Conservation (phyloP, 1,140 invertebrate genomes). For the Drosophila arizonae region DNA sequence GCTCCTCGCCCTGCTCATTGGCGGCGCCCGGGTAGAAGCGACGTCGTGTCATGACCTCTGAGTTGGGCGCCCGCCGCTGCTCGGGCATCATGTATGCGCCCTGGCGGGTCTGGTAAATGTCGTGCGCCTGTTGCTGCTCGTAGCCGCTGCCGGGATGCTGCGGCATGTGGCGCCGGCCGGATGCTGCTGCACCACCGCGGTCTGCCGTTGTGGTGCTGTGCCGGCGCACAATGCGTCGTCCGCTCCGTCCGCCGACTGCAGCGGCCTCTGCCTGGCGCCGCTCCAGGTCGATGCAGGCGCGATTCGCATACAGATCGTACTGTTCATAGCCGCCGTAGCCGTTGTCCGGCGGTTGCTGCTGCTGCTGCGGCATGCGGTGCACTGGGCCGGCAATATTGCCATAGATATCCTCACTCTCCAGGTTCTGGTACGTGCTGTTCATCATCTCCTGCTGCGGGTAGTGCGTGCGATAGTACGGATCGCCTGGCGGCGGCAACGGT, state of each 20-base stretch:
- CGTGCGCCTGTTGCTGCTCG: conserved; percentile 46
- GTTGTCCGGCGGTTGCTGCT: conserved; percentile 40
- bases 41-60: conserved; percentile 75
- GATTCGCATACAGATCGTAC: conserved; percentile 81
- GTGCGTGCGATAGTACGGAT: conserved; percentile 60
- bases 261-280: conserved; percentile 73
- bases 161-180: conserved; percentile 32
- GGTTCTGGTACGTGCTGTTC: conserved; percentile 82
- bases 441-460: conserved; percentile 60
- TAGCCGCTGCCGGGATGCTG: conserved; percentile 19
- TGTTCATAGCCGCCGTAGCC: conserved; percentile 63
- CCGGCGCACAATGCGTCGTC: conserved; percentile 69
- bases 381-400: conserved; percentile 69
- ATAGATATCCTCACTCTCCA: conserved; percentile 79
- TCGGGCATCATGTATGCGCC: conserved; percentile 78
- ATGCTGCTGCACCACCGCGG: conserved; percentile 27
- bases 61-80: conserved; percentile 76
- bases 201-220: conserved; percentile 82
- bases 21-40: conserved; percentile 75
- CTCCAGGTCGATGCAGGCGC: conserved; percentile 80
- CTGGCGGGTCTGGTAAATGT: conserved; percentile 78
- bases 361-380: conserved; percentile 39
- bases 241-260: conserved; percentile 38
- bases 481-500: conserved; percentile 39
- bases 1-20: conserved; percentile 69